Percentiles rank a stretch among this genome's conserved stretches.
Evolutionary conservation across 2,888 invertebrate genomes (phyloP).

Genomic region (Cephus sareptanus): DNA sequence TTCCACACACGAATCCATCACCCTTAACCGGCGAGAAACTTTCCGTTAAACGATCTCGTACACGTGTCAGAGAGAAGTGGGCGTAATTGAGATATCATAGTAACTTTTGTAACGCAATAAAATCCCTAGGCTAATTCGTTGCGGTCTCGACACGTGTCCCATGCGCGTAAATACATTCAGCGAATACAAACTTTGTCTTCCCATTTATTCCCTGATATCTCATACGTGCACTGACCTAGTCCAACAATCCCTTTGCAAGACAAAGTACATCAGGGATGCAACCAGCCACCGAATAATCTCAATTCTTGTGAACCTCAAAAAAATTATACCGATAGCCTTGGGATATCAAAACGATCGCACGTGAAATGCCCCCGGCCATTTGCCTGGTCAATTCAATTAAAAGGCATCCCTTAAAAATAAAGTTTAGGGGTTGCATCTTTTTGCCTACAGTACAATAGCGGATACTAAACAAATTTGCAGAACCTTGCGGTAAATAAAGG

Average conservation of each 20-base stretch:
- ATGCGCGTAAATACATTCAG: not conserved
- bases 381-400: conserved; percentile 17
- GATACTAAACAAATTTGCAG: not conserved
- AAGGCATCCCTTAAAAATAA: conserved; percentile 1
- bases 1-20: not conserved
- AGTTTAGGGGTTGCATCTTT: not conserved
- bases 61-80: conserved; percentile 19
- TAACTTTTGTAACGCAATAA: conserved; percentile 35
- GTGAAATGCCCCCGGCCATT: conserved; percentile 55
- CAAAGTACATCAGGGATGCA: not conserved
- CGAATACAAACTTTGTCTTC: not conserved
- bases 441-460: not conserved
- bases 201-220: not conserved
- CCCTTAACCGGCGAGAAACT: not conserved
- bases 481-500: not conserved
- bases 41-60: not conserved
- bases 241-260: not conserved
- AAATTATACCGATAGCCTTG: conserved; percentile 33
- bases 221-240: not conserved
- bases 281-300: not conserved
- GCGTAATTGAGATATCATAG: conserved; percentile 62
- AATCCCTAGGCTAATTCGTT: conserved; percentile 24
- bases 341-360: conserved; percentile 51
- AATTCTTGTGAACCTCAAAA: not conserved
- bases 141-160: not conserved